These are phyloP conservation scores for Microhierax caerulescens DNA, from an alignment of 2,797 vertebrate genomes.

Conservation along the genomic window DNA sequence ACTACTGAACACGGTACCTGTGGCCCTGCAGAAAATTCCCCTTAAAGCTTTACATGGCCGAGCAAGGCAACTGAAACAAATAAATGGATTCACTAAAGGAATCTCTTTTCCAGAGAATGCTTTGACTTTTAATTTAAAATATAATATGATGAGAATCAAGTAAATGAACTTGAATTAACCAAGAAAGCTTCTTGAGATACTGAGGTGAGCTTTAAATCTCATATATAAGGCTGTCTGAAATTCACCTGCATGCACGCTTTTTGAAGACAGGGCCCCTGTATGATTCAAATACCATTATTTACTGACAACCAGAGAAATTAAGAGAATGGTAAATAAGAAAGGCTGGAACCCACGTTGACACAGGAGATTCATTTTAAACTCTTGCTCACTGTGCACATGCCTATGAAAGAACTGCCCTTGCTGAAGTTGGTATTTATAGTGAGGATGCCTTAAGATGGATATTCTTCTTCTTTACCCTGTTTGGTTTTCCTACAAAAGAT, in stretches of 20 bases:
- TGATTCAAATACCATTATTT: not conserved
- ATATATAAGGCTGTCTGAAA: not conserved
- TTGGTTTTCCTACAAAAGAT: not conserved
- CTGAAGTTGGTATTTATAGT: not conserved
- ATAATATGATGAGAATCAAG: not conserved
- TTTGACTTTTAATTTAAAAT: not conserved
- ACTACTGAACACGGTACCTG: not conserved
- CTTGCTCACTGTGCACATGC: not conserved
- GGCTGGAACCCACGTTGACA: not conserved
- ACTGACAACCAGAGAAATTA: not conserved
- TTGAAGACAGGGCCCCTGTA: not conserved
- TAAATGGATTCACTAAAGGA: not conserved
- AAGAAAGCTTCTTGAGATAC: not conserved
- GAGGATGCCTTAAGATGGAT: not conserved
- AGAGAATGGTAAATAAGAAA: not conserved
- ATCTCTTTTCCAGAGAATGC: not conserved
- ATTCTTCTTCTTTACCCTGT: not conserved
- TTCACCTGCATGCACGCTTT: not conserved
- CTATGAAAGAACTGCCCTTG: not conserved
- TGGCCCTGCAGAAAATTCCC: not conserved
- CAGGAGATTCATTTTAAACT: not conserved
- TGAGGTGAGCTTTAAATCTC: not conserved
- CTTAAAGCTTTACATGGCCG: not conserved
- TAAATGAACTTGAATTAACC: not conserved
- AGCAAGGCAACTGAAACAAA: not conserved